Evolutionary conservation across 2,113 vertebrate genomes (phyloP).

Genomic region (Macquaria australasica): DNA sequence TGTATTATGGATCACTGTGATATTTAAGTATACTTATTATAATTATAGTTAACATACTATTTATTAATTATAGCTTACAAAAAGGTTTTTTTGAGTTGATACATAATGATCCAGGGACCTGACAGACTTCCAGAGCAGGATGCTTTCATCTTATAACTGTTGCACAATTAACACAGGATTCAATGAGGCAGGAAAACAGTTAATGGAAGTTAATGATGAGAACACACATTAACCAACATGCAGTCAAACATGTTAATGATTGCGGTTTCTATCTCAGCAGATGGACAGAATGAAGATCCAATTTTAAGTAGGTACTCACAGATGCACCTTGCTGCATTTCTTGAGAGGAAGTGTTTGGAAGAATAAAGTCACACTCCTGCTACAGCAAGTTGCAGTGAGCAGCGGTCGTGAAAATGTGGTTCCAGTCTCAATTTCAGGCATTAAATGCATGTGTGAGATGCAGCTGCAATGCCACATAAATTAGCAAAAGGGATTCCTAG

Average conservation of each 20-base stretch:
- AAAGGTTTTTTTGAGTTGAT: conserved; percentile 15
- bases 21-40: not conserved
- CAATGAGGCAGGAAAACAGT: conserved; percentile 78
- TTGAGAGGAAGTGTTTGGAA: not conserved
- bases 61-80: not conserved
- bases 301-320: conserved; percentile 5
- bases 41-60: not conserved
- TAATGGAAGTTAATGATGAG: conserved; percentile 82
- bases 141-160: conserved; percentile 70
- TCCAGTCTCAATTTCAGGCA: not conserved
- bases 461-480: not conserved
- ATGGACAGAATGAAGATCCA: conserved; percentile 41
- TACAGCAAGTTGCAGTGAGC: not conserved
- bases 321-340: conserved; percentile 1
- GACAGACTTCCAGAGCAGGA: conserved; percentile 32
- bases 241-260: conserved; percentile 76
- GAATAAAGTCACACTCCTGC: conserved; percentile 3
- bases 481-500: conserved; percentile 4
- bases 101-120: conserved; percentile 44
- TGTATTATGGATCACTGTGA: not conserved
- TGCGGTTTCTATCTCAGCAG: conserved; percentile 50
- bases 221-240: conserved; percentile 80
- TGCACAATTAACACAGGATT: conserved; percentile 68
- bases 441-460: not conserved
- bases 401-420: conserved; percentile 8